Evolutionary conservation across 2,113 vertebrate genomes (phyloP).

Genomic region (Pseudorectes ferrugineus): DNA sequence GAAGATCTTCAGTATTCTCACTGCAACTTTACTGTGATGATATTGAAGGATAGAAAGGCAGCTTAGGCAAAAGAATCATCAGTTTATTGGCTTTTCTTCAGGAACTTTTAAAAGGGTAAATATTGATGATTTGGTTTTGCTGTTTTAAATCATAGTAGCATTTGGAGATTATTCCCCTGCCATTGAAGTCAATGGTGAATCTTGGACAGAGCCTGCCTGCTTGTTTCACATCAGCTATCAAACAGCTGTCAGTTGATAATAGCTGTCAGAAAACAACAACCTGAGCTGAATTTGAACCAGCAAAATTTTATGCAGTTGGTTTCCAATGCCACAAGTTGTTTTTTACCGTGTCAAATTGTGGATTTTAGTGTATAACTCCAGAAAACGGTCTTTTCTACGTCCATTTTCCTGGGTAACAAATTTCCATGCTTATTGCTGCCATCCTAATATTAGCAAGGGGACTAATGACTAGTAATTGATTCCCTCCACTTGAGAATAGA

Average conservation of each 20-base stretch:
- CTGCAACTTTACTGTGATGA: neutral
- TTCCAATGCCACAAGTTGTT: neutral
- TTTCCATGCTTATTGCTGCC: neutral
- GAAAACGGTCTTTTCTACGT: neutral
- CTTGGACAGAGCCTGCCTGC: neutral
- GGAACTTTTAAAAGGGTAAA: neutral
- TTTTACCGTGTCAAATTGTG: neutral
- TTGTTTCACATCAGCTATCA: neutral
- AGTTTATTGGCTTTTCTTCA: neutral
- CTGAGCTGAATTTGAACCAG: conserved; percentile 7
- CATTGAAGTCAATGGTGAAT: neutral
- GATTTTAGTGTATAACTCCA: neutral
- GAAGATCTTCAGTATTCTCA: neutral
- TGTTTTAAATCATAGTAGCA: neutral
- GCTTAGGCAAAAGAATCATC: neutral
- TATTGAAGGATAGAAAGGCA: neutral
- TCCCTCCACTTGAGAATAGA: neutral
- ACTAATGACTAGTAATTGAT: neutral
- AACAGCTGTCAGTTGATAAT: neutral
- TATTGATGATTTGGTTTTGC: neutral
- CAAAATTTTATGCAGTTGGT: neutral
- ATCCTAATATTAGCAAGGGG: neutral
- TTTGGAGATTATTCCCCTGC: neutral
- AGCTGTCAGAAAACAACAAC: neutral
- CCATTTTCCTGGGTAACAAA: neutral